A percentile compares a stretch with the other conserved stretches of the same genome.
These are phyloP conservation scores for Macquaria australasica DNA, from an alignment of 2,113 vertebrate species.

Conservation along the genomic window DNA sequence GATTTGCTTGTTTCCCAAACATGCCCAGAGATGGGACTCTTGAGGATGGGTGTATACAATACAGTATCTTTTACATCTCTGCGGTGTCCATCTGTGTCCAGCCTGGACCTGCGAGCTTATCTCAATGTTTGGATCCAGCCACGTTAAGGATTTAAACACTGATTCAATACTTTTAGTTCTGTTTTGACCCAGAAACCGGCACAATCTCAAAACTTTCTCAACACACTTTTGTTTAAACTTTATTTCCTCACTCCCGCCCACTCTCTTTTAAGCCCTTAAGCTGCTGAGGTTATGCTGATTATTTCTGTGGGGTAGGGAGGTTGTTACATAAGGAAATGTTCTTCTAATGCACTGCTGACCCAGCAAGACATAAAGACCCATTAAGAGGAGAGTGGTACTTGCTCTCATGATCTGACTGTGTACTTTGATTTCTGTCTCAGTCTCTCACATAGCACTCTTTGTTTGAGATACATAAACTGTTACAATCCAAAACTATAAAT, in stretches of 20 bases:
- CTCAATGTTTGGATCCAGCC: conserved; percentile 3
- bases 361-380: conserved; percentile 53
- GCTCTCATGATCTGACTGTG: conserved; percentile 33
- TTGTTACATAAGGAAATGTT: conserved; percentile 75
- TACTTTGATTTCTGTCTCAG: conserved; percentile 11
- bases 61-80: conserved; percentile 51
- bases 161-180: conserved; percentile 11
- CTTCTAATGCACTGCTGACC: conserved; percentile 71
- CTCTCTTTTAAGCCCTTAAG: conserved; percentile 62
- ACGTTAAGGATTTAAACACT: not conserved
- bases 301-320: conserved; percentile 40
- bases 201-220: conserved; percentile 27
- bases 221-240: conserved; percentile 37
- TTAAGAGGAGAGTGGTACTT: conserved; percentile 43
- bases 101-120: conserved; percentile 24
- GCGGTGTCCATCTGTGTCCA: conserved; percentile 40
- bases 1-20: conserved; percentile 81
- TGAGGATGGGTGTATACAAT: conserved; percentile 57
- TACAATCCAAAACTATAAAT: too few relatives aligned
- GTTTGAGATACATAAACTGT: not conserved
- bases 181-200: conserved; percentile 31
- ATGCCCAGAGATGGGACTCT: conserved; percentile 64
- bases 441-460: not conserved
- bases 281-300: conserved; percentile 38
- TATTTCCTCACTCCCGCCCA: conserved; percentile 6